Conservation (phyloP, 2,113 vertebrate genomes). For the Mobula birostris region DNA sequence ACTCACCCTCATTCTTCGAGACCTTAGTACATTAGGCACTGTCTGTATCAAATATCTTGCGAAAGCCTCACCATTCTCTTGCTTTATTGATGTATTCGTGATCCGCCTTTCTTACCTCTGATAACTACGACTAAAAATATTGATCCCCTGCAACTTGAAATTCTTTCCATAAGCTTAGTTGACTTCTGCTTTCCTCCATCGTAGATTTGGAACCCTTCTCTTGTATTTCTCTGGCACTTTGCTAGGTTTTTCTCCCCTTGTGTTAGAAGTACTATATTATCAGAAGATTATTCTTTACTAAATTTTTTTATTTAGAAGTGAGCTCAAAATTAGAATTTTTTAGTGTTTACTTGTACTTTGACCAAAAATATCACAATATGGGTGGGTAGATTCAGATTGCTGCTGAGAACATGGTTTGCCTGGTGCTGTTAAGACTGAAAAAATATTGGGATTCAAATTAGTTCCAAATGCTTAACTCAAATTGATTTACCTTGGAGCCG, state of each 20-base stretch:
- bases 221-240: too few relatives aligned
- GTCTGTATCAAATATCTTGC: not conserved
- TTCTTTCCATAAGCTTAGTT: not conserved
- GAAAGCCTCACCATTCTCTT: not conserved
- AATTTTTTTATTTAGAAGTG: not conserved
- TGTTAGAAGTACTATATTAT: not conserved
- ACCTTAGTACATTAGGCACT: not conserved
- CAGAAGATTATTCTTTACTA: not conserved
- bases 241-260: too few relatives aligned
- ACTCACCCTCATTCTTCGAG: not conserved
- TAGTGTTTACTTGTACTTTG: not conserved
- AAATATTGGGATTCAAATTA: conserved; percentile 10
- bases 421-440: conserved; percentile 4
- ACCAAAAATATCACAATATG: not conserved
- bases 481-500: conserved; percentile 22
- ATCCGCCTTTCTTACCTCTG: not conserved
- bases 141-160: not conserved
- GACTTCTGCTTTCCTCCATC: not conserved
- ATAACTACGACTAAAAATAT: not conserved
- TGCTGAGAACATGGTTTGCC: not conserved
- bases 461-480: conserved; percentile 8
- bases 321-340: not conserved
- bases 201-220: too few relatives aligned
- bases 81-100: not conserved
- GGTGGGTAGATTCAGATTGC: not conserved